These are phyloP conservation scores for Sialis fuliginosa DNA, from an alignment of 2,888 invertebrate genomes.

Conservation along the genomic window DNA sequence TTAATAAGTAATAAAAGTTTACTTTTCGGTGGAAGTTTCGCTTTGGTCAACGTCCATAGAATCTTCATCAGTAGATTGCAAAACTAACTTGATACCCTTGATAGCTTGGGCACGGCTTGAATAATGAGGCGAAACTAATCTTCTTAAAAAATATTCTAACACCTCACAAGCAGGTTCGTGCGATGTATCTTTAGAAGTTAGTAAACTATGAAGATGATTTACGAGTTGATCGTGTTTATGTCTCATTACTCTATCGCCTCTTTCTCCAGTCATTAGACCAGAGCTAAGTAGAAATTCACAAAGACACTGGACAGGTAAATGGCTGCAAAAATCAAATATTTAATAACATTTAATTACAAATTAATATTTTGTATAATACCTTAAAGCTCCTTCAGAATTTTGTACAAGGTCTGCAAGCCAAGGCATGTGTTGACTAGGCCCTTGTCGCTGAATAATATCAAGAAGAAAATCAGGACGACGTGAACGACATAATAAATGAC, in stretches of 20 bases:
- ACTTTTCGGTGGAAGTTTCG: constrained; percentile 6
- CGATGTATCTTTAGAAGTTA: constrained; percentile 30
- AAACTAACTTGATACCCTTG: constrained; percentile 54
- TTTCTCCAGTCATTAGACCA: constrained; percentile 23
- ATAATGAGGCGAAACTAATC: constrained; percentile 67
- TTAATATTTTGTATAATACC: constrained; percentile 16
- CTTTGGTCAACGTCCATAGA: constrained; percentile 21
- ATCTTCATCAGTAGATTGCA: constrained; percentile 34
- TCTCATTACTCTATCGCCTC: constrained; percentile 17
- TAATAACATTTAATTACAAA: constrained; percentile 1
- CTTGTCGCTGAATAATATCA: constrained; percentile 76
- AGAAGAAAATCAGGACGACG: constrained; percentile 83
- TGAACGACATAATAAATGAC: constrained; percentile 73
- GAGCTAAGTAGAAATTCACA: constrained; percentile 80
- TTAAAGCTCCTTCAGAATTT: constrained; percentile 71
- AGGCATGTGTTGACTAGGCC: constrained; percentile 65
- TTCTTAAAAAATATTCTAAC: constrained; percentile 72
- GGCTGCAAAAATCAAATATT: constrained; percentile 31
- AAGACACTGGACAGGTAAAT: constrained; percentile 90
- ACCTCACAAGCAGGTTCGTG: constrained; percentile 58
- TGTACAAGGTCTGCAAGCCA: constrained; percentile 91
- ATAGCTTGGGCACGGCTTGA: constrained; percentile 62
- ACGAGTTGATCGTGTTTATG: constrained; percentile 55
- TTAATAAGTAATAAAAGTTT: background rate
- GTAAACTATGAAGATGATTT: constrained; percentile 34